phyloP scores from a whole-genome alignment of 2,113 vertebrate species.

The Dissostichus mawsoni region DNA sequence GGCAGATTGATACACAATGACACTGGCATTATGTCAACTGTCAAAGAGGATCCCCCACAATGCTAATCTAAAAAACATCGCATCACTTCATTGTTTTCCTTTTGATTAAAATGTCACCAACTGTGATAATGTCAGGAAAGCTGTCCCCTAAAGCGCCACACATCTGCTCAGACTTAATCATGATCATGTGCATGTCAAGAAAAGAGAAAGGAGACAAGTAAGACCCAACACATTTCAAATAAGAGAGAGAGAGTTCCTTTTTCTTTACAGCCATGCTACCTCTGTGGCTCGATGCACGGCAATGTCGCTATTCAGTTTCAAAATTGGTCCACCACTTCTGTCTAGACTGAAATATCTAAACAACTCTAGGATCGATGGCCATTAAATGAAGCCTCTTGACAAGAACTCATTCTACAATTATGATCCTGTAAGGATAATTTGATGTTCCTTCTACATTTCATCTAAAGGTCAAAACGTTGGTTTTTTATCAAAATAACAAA shows the following conservation, averaged over 20 bases:
- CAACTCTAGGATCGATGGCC: background rate
- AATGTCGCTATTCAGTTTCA: background rate
- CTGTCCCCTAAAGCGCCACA: background rate
- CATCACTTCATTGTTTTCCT: slow-evolving; percentile 38
- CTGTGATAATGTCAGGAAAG: slow-evolving; percentile 30
- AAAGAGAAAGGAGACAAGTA: background rate
- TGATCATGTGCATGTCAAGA: slow-evolving; percentile 1
- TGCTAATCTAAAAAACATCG: background rate
- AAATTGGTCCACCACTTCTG: background rate
- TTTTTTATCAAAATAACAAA: background rate
- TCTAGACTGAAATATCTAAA: background rate
- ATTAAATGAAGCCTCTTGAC: background rate
- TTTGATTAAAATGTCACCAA: slow-evolving; percentile 43
- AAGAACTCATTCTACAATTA: too few relatives aligned
- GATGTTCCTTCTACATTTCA: background rate
- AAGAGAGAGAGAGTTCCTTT: background rate
- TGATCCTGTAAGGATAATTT: too few relatives aligned
- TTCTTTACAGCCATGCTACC: background rate
- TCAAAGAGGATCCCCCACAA: slow-evolving; percentile 19
- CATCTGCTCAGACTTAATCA: slow-evolving; percentile 20
- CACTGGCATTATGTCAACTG: slow-evolving; percentile 1
- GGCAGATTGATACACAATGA: background rate
- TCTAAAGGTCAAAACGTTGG: background rate
- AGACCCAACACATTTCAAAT: too few relatives aligned
- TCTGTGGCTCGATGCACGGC: background rate